Base-by-base conservation (phyloP, 92 coral and sea anemone genomes). In the Virgularia gustaviana region DNA sequence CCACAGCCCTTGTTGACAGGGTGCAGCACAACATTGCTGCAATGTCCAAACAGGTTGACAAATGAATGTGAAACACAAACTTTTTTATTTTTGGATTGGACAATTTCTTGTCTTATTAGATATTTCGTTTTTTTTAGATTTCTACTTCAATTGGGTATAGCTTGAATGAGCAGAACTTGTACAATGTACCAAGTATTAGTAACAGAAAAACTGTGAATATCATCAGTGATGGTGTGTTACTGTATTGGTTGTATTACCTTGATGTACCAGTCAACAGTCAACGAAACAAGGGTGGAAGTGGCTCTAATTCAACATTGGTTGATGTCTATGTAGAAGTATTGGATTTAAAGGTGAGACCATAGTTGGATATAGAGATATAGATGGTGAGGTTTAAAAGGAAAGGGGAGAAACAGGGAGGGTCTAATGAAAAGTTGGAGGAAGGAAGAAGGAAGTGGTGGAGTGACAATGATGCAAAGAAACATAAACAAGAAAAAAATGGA, bases 171-270 rank as follows among this genome's bases (percentile, higher is more conserved):
- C 16, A 63, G 15, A 19, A 6, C 41, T 24, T 19, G 36, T 12
- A 20, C 34, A 11, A 6, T 27, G 1, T n/a, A n/a, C n/a, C 37
- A 25, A 24, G 35, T 66, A 15, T 38, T 20, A 9, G 36, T 16
- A n/a, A 71, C 27, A 73, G 36, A 73, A 85, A 81, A 58, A 88
- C 96, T 15, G 49, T 86, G 16, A 85, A 82, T 39, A 49, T 88
- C 4, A 59, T 87, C 18, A 88, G 86, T 72, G 90, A 88, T 63
- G 83, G 85, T 10, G 78, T 85, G n/a, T 82, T 83, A 52, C 41
- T 88, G 57, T 88, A 71, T 43, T 88, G 96, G 96, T 42, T 88
- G 23, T 83, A 71, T 72, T 53, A 52, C 33, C 25, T 33, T 42
- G 53, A 68, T 72, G 52, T 34, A 36, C 0, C 75, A 52, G n/a